Conservation (phyloP, 2,113 vertebrate species). For the Theristicus caerulescens region DNA sequence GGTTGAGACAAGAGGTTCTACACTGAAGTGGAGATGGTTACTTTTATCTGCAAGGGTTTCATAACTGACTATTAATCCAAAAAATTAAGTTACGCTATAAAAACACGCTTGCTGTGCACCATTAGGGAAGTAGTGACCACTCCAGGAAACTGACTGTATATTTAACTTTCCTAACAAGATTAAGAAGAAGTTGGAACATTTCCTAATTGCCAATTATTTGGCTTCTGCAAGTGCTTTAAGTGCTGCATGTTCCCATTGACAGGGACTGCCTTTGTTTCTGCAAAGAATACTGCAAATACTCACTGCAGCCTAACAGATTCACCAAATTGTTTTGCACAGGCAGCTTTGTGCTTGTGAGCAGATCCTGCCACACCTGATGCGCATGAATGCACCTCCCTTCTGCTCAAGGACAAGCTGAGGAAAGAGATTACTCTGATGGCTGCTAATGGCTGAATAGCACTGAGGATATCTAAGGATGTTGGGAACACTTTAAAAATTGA, state of each 20-base stretch:
- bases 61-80: neutral
- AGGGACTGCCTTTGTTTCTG: neutral
- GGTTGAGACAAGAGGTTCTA: neutral
- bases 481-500: neutral
- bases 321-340: neutral
- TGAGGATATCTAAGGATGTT: neutral
- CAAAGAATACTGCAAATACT: neutral
- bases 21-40: neutral
- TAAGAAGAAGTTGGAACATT: neutral
- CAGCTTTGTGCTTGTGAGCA: neutral
- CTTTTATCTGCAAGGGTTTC: neutral
- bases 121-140: neutral
- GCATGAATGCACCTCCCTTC: neutral
- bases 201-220: slow-evolving; percentile 2
- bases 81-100: neutral
- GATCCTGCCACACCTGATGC: neutral
- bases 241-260: neutral
- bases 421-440: neutral
- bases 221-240: neutral
- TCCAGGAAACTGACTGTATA: neutral
- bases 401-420: neutral
- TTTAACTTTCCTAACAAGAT: slow-evolving; percentile 13
- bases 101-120: neutral
- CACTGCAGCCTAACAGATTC: neutral
- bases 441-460: neutral